Evolutionary conservation across 2,888 invertebrate species (phyloP).

Genomic region (Caenorhabditis sp.): DNA sequence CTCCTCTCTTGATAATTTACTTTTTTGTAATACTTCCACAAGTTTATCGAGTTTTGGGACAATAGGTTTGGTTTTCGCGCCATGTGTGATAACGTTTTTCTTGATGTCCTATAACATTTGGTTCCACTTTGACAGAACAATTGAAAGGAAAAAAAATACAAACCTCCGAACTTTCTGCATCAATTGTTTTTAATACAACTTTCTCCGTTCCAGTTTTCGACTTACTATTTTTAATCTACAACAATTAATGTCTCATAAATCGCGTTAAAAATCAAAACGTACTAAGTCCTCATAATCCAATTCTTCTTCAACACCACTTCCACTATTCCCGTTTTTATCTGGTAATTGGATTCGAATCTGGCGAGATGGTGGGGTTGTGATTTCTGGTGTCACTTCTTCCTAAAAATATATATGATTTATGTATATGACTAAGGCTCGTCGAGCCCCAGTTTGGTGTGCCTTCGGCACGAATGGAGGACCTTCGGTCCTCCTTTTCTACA

Average conservation of each 20-base stretch:
- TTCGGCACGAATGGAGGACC: no score
- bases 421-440: background rate
- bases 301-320: constrained; percentile 19
- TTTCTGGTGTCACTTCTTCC: constrained; percentile 16
- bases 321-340: constrained; percentile 17
- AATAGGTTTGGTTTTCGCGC: constrained; percentile 27
- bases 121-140: background rate
- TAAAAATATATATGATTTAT: background rate
- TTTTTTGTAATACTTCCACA: constrained; percentile 55
- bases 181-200: constrained; percentile 13
- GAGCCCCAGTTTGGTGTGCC: no score
- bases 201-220: constrained; percentile 12
- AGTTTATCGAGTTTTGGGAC: constrained; percentile 59
- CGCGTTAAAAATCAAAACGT: background rate
- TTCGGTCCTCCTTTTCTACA: no score
- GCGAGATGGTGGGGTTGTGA: constrained; percentile 26
- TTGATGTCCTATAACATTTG: constrained; percentile 9
- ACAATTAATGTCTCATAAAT: background rate
- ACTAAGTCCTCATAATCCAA: constrained; percentile 43
- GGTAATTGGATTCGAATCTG: constrained; percentile 50
- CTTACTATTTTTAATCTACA: constrained; percentile 17
- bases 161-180: constrained; percentile 26
- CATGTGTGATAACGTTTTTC: constrained; percentile 31
- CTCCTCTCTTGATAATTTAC: constrained; percentile 59
- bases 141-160: background rate